A percentile compares a stretch with the other conserved stretches of the same genome.
Evolutionary conservation across 2,888 invertebrate genomes (phyloP).

Genomic region (Pristionchus arcanus): DNA sequence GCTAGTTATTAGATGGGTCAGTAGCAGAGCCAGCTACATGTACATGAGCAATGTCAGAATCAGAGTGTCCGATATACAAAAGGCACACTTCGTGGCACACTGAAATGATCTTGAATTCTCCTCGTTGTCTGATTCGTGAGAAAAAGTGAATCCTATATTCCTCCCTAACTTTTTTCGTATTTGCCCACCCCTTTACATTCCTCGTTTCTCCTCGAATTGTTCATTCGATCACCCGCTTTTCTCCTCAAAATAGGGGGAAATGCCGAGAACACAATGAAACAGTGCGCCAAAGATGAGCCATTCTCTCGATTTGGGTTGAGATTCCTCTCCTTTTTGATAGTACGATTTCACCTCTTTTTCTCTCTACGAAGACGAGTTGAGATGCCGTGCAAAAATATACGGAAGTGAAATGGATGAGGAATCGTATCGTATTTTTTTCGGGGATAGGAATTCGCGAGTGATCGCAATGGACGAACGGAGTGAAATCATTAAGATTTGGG

Average conservation of each 20-base stretch:
- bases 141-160: background rate
- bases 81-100: too few species aligned
- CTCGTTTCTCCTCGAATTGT: background rate
- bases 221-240: background rate
- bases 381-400: background rate
- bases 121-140: background rate
- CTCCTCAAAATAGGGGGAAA: background rate
- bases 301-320: slow-evolving; percentile 1
- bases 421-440: background rate
- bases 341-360: background rate
- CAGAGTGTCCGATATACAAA: too few species aligned
- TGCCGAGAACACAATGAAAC: slow-evolving; percentile 48
- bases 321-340: background rate
- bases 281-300: background rate
- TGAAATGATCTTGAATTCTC: background rate
- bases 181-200: slow-evolving; percentile 20
- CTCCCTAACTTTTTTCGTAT: background rate
- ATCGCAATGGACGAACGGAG: background rate
- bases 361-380: background rate
- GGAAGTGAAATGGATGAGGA: background rate
- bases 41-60: too few species aligned
- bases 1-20: too few species aligned
- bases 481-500: background rate
- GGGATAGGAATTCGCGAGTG: background rate
- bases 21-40: too few species aligned